Conservation (phyloP, 2,797 vertebrate species). For the Notamacropus eugenii region DNA sequence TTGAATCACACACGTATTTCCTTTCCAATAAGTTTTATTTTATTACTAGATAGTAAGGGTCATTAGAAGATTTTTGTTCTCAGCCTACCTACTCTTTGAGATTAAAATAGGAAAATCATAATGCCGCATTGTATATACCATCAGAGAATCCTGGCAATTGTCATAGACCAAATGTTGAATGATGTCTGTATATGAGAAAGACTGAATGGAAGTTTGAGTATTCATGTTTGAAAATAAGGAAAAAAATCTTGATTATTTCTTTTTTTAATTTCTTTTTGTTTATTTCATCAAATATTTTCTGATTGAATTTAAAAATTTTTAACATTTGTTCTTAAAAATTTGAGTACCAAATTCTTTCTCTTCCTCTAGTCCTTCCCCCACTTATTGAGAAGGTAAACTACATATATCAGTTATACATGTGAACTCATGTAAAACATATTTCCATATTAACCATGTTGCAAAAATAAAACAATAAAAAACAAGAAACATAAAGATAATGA, state of each 20-base stretch:
- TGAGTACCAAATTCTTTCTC: not conserved
- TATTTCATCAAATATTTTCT: not conserved
- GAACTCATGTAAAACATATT: not conserved
- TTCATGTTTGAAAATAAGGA: not conserved
- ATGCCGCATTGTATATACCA: not conserved
- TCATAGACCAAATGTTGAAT: not conserved
- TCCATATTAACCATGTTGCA: not conserved
- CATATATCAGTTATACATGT: not conserved
- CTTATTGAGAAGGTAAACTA: not conserved
- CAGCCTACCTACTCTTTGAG: not conserved
- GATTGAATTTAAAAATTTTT: not conserved
- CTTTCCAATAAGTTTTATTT: not conserved
- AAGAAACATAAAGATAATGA: not conserved
- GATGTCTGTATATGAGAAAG: not conserved
- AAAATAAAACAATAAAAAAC: not conserved
- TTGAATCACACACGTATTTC: not conserved
- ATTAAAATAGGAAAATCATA: not conserved
- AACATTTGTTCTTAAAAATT: not conserved
- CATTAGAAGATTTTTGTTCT: not conserved
- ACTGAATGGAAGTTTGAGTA: not conserved
- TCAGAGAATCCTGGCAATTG: not conserved
- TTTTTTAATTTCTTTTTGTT: not conserved
- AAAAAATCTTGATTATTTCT: not conserved
- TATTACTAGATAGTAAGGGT: not conserved
- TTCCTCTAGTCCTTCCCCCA: not conserved